Base-by-base conservation (phyloP, 1,140 invertebrate genomes). In the Apis laboriosa region DNA sequence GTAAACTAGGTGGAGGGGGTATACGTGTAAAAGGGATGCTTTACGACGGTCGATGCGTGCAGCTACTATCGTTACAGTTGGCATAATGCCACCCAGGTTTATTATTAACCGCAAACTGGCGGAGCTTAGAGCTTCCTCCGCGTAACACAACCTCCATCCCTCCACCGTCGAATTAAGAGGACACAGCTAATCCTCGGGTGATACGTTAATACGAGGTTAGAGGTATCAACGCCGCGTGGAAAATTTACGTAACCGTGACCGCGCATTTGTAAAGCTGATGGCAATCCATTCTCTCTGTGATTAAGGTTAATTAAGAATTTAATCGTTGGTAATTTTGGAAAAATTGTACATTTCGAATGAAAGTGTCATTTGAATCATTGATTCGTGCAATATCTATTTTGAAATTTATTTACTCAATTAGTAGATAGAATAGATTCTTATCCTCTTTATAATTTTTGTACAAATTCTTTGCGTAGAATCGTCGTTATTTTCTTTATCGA, bases 81-180 rank as follows among this genome's bases (percentile, higher is more conserved):
- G 85, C 83, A 75, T 82, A 66, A 66, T 63, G 83, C 88, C 88
- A 89, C 55, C 34, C 19, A 76, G 87, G 80, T 89, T 89, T 89
- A 89, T 89, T 89, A 87, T 89, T 89, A 83, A 87, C 86, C 77
- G 84, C 81, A 86, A 82, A 88, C 84, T 66, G 75, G 74, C 79
- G 77, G 73, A 70, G 74, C 63, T 82, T 82, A 82, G 53, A 77
- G 55, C 56, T 58, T 24, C 55, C 63, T 55, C 63, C 34, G 34
- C 34, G 24, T 21, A 24, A 9, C 19, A 7, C 53, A 21, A 13
- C 11, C 51, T 9, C 9, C 17, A 13, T 15, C 28, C 4, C 19
- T 60, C 9, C 58, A 4, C 34, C 34, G 34, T 28, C 80, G 80
- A 76, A 82, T 82, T 82, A 82, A 82, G 73, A 77, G 80, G 56